These are phyloP conservation scores for Lepidochrysops patricia DNA, from an alignment of 2,888 invertebrate species.

Conservation along the genomic window DNA sequence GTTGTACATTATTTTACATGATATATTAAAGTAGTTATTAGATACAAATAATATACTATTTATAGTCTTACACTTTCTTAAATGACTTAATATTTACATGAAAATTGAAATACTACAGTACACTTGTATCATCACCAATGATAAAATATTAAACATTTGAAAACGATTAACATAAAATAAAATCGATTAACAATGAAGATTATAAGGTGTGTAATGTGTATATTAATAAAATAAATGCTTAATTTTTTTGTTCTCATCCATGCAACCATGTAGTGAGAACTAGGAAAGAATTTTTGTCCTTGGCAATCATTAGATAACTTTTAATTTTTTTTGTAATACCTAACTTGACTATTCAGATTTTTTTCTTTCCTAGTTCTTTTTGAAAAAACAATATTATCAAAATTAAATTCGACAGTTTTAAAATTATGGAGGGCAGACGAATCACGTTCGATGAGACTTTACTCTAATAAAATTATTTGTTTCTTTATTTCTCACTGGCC, in stretches of 20 bases:
- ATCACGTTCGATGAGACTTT: not conserved
- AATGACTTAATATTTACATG: not conserved
- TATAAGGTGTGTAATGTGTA: not conserved
- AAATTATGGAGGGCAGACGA: not conserved
- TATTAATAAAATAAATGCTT: not conserved
- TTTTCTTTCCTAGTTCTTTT: not conserved
- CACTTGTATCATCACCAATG: not conserved
- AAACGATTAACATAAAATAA: not conserved
- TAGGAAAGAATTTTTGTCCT: not conserved
- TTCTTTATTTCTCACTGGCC: not conserved
- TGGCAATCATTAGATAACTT: not conserved
- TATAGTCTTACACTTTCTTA: not conserved
- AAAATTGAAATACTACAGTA: not conserved
- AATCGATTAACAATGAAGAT: not conserved
- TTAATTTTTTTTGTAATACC: not conserved
- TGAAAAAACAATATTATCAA: not conserved
- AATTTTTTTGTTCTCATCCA: not conserved
- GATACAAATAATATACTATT: not conserved
- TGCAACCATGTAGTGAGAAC: not conserved
- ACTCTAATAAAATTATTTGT: not conserved
- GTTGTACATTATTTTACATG: too few relatives aligned
- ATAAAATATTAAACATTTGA: not conserved
- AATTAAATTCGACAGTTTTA: not conserved
- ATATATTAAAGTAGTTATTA: not conserved
- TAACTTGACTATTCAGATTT: too few relatives aligned